Evolutionary conservation across 2,797 vertebrate species (phyloP).

Genomic region (Distichodus sexfasciatus): DNA sequence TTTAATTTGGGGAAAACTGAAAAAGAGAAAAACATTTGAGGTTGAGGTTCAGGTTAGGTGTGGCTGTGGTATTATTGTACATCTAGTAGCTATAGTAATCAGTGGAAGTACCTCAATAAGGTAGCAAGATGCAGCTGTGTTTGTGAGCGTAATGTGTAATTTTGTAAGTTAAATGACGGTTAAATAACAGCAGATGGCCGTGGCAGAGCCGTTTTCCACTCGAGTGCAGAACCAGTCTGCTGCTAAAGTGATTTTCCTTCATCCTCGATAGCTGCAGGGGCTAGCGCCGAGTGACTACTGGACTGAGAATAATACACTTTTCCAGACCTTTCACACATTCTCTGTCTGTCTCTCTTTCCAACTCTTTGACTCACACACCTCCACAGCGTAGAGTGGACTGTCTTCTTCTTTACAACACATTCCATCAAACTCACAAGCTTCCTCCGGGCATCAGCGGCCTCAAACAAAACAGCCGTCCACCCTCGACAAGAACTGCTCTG

Average conservation of each 20-base stretch:
- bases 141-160: neutral
- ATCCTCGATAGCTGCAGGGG: slow-evolving; percentile 22
- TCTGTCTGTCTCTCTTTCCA: neutral
- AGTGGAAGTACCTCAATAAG: too few species aligned
- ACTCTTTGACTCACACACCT: neutral
- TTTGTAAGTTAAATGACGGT: slow-evolving; percentile 34
- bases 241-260: slow-evolving; percentile 53
- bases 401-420: neutral
- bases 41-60: too few species aligned
- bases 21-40: too few species aligned
- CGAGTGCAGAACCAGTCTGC: slow-evolving; percentile 49
- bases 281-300: slow-evolving; percentile 18
- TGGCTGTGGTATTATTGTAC: too few species aligned
- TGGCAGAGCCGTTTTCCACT: slow-evolving; percentile 52
- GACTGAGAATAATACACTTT: slow-evolving; percentile 34
- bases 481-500: neutral
- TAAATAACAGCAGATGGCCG: slow-evolving; percentile 40
- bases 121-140: too few species aligned
- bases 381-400: neutral
- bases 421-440: neutral
- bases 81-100: too few species aligned
- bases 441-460: neutral
- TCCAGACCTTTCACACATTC: neutral
- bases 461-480: neutral
- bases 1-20: too few species aligned